Evolutionary conservation across 2,113 vertebrate species (phyloP).

Genomic region (Pagrus major): DNA sequence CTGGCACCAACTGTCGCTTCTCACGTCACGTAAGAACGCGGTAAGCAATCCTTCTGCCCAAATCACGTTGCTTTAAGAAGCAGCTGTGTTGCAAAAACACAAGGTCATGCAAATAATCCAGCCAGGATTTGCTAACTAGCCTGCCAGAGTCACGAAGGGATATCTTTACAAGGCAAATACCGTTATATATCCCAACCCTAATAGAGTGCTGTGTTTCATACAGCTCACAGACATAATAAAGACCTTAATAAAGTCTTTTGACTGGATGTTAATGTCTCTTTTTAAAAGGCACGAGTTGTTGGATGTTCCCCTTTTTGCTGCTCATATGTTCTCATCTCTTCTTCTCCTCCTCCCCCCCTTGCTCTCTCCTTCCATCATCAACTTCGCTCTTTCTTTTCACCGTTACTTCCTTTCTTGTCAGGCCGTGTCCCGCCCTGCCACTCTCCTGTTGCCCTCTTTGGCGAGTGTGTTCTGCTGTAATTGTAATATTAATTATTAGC

Average conservation of each 20-base stretch:
- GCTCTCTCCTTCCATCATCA: neutral
- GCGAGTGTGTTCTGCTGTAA: neutral
- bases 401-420: neutral
- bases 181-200: no score
- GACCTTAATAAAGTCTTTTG: neutral
- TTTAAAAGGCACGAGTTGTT: neutral
- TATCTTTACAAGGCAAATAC: no score
- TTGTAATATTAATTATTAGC: conserved; percentile 31
- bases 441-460: neutral
- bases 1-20: no score
- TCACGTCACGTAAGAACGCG: no score
- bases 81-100: no score
- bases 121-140: no score
- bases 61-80: no score
- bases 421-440: neutral
- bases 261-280: neutral
- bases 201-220: neutral
- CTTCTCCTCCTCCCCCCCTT: neutral
- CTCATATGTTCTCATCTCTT: neutral
- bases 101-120: no score
- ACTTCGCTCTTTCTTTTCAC: neutral
- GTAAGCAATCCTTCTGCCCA: no score
- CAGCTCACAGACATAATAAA: neutral
- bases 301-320: neutral
- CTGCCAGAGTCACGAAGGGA: no score